A percentile compares a stretch with the other conserved stretches of the same genome.
Conservation (phyloP, 2,888 invertebrate species). For the Cantharis rufa region DNA sequence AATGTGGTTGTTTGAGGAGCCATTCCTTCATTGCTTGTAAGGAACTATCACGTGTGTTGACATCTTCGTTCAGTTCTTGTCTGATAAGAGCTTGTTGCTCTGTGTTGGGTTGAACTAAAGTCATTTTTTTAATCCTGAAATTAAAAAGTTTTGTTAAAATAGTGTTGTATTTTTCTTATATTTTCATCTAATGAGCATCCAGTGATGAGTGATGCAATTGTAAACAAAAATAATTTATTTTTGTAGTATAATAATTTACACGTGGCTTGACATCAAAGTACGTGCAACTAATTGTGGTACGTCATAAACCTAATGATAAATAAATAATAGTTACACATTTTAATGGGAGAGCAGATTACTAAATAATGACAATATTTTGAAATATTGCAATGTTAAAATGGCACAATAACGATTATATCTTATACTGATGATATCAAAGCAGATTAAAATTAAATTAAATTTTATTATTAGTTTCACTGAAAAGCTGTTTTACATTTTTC, state of each 20-base stretch:
- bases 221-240: not conserved
- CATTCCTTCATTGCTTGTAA: constrained; percentile 68
- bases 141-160: too few species aligned
- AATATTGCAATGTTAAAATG: too few species aligned
- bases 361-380: too few species aligned
- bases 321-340: not conserved
- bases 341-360: too few species aligned
- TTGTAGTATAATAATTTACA: not conserved
- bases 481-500: too few species aligned
- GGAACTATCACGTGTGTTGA: constrained; percentile 61
- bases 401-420: not conserved
- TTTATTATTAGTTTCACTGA: too few species aligned
- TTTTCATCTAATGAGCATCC: too few species aligned
- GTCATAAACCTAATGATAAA: not conserved
- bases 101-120: constrained; percentile 55
- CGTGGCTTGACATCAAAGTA: not conserved
- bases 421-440: not conserved
- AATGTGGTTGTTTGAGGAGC: constrained; percentile 68
- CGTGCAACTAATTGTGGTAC: not conserved
- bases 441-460: not conserved
- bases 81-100: constrained; percentile 57
- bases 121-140: constrained; percentile 52
- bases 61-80: constrained; percentile 60
- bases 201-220: not conserved
- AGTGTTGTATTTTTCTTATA: too few species aligned